phyloP scores from a whole-genome alignment of 2,113 vertebrate genomes.

The Carassius gibelio region DNA sequence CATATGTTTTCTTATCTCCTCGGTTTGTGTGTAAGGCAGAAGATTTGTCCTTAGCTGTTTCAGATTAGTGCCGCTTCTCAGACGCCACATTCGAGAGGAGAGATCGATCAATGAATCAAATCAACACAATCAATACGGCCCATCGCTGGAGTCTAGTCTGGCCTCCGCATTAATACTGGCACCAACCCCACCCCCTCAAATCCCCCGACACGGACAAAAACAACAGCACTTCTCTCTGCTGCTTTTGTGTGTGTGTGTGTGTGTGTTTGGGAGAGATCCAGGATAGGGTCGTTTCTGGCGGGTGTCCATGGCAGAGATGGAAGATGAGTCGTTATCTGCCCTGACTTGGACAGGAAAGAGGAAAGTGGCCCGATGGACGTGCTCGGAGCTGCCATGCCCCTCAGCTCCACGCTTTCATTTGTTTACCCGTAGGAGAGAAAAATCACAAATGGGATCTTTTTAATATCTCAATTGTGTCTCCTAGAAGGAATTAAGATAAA shows the following conservation, averaged over 20 bases:
- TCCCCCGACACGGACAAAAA: conserved; percentile 40
- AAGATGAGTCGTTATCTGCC: conserved; percentile 66
- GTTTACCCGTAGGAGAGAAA: conserved; percentile 30
- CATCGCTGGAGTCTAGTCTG: conserved; percentile 90
- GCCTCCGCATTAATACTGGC: conserved; percentile 92
- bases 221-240: conserved; percentile 17
- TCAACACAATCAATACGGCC: conserved; percentile 92
- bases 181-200: conserved; percentile 66
- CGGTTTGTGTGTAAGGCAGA: conserved; percentile 83
- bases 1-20: conserved; percentile 89
- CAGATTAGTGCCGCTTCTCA: conserved; percentile 92
- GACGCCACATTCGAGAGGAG: conserved; percentile 87
- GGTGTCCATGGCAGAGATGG: conserved; percentile 76
- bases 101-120: conserved; percentile 99
- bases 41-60: conserved; percentile 86
- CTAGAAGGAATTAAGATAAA: background rate
- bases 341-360: conserved; percentile 69
- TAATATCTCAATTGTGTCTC: background rate
- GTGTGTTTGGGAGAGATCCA: conserved; percentile 29
- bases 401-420: background rate
- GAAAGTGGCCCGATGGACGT: conserved; percentile 51
- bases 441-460: conserved; percentile 26
- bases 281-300: conserved; percentile 55
- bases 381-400: conserved; percentile 13
- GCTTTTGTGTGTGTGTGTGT: background rate